Evolutionary conservation across 1,140 invertebrate species (phyloP), one percentile per base, ranked within the genome.

Genomic region (Brachionus paranguensis): DNA sequence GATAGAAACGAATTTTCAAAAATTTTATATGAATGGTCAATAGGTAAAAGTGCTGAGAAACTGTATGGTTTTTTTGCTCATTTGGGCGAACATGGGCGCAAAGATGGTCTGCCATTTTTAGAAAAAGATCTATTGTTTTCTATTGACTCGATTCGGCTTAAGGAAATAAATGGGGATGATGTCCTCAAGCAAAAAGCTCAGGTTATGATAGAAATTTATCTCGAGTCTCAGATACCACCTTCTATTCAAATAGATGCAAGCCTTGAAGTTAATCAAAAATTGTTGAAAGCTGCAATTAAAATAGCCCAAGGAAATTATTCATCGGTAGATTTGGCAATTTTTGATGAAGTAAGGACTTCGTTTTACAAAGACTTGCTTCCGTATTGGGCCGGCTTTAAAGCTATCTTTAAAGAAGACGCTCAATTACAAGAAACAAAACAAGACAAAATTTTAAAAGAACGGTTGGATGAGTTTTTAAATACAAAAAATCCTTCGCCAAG

Each of bases 61-160:
- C 87, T 89, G 86, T 84, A 88, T 3, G 88, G 87, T 85, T 90
- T 89, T 87, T 89, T 88, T 84, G 87, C 88, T 79, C 89, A 90
- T 84, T 85, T 90, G 20, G 85, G 86, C 45, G 88, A 89, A 83
- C 88, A 89, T 81, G 87, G 86, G 2, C 87, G 89, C 33, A 87
- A 88, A 81, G 88, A 89, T 78, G 86, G 86, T 14, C 84, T 87
- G 76, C 88, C 88, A n/a, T 86, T 87, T 33, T 85, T 89, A 14
- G 88, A 89, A 84, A 88, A 88, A 83, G 88, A 90, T 85, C 86
- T 90, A 43, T 88, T 89, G 85, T 90, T 89, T 85, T 90, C 89
- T 64, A 87, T 89, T 41, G 89, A 90, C 86, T 87, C 88, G 24
- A 88, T 88, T 74, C 88, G 89, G 65, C 88, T 89, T 55, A 90